phyloP scores from a whole-genome alignment of 2,797 vertebrate species.

The Phalanger gymnotis region DNA sequence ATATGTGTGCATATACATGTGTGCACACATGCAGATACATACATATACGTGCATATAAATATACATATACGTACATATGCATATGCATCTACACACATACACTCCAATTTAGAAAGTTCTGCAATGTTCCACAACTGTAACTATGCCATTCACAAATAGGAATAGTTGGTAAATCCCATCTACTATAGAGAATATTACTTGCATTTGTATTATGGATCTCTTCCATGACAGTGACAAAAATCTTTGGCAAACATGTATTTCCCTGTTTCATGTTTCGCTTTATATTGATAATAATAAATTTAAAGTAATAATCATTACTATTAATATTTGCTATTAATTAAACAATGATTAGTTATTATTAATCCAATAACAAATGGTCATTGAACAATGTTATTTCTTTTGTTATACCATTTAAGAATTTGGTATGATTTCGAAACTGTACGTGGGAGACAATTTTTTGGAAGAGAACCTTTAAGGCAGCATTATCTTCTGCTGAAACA shows the following conservation, averaged over 20 bases:
- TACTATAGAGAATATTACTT: neutral
- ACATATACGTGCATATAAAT: too few relatives aligned
- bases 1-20: neutral
- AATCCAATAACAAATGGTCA: neutral
- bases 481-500: neutral
- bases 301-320: neutral
- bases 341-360: neutral
- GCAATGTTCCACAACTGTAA: neutral
- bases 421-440: neutral
- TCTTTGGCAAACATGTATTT: neutral
- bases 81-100: too few relatives aligned
- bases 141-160: neutral
- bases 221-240: neutral
- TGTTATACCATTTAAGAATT: neutral
- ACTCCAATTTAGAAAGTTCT: neutral
- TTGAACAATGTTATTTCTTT: neutral
- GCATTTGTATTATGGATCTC: neutral
- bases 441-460: neutral
- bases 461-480: neutral
- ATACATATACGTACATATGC: too few relatives aligned
- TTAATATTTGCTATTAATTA: neutral
- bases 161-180: neutral
- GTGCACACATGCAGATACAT: too few relatives aligned
- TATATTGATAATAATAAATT: neutral
- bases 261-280: neutral